phyloP scores from a whole-genome alignment of 2,888 invertebrate species.

The Merodon equestris region DNA sequence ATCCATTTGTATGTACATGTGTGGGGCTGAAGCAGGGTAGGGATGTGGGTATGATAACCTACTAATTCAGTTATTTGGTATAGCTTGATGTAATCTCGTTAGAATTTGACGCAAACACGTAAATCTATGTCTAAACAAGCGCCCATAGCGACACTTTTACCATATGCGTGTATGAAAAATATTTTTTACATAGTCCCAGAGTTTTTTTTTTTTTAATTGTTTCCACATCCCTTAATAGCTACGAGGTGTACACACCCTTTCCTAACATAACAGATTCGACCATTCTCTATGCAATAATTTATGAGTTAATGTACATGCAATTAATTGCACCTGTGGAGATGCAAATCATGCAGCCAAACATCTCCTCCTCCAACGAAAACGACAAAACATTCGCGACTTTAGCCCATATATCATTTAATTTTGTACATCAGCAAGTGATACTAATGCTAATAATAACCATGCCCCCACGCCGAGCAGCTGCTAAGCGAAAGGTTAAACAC shows the following conservation, averaged over 20 bases:
- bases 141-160: neutral
- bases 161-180: too few relatives aligned
- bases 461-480: slow-evolving; percentile 25
- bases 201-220: too few relatives aligned
- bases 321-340: slow-evolving; percentile 68
- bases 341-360: slow-evolving; percentile 63
- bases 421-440: slow-evolving; percentile 67
- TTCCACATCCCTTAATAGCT: too few relatives aligned
- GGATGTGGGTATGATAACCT: neutral
- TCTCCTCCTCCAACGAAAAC: slow-evolving; percentile 28
- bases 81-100: too few relatives aligned
- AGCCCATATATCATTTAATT: slow-evolving; percentile 66
- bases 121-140: too few relatives aligned
- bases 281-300: slow-evolving; percentile 55
- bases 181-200: too few relatives aligned
- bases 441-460: slow-evolving; percentile 67
- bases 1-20: slow-evolving; percentile 51
- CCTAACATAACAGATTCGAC: slow-evolving; percentile 23
- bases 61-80: too few relatives aligned
- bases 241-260: too few relatives aligned
- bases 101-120: slow-evolving; percentile 37
- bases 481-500: slow-evolving; percentile 65
- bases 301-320: slow-evolving; percentile 68
- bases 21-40: neutral
- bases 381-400: slow-evolving; percentile 61